Base-by-base conservation (phyloP, 2,113 vertebrate genomes). In the Aramus guarauna region DNA sequence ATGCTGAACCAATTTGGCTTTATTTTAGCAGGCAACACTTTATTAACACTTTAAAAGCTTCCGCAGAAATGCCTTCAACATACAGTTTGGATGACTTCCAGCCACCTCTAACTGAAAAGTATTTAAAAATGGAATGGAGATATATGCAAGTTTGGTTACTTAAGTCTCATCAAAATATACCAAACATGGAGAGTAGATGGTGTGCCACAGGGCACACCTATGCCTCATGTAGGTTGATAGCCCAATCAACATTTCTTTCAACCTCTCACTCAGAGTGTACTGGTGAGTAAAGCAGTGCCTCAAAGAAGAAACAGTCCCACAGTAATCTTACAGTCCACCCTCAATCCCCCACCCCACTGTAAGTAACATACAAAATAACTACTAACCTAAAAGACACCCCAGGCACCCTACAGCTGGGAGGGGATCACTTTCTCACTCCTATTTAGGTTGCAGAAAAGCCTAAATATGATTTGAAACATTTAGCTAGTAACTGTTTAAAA, bases 51-150 rank as follows among this genome's bases (percentile, higher is more conserved):
- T 63, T 60, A 64, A 81, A 93, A 45, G 52, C 75, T 94, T 80
- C 76, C 56, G 75, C 53, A 88, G 74, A 94, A 92, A 89, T 68
- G 27, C 60, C 34, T 85, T 95, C 66, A 53, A 45, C 52, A n/a
- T 30, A 50, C 59, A 91, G 71, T 86, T 13, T 96, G 91, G 76
- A 62, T 78, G 68, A 52, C 64, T 91, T 76, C 73, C 97, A 95
- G 53, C 34, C 45, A 78, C 32, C 20, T 91, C 62, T 68, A 37
- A 81, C 23, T 64, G 80, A 72, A 52, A 87, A 88, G 34, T 14
- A 43, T 60, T 74, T 62, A 68, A 87, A 93, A 91, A 74, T 21
- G 11, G 52, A 94, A 95, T n/a, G 43, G 45, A 91, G 47, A 86
- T 41, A 21, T 30, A 64, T 18, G 47, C 22, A 74, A 56, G 27